phyloP scores from a whole-genome alignment of 2,888 invertebrate genomes.

The Drosophila stalkeri region DNA sequence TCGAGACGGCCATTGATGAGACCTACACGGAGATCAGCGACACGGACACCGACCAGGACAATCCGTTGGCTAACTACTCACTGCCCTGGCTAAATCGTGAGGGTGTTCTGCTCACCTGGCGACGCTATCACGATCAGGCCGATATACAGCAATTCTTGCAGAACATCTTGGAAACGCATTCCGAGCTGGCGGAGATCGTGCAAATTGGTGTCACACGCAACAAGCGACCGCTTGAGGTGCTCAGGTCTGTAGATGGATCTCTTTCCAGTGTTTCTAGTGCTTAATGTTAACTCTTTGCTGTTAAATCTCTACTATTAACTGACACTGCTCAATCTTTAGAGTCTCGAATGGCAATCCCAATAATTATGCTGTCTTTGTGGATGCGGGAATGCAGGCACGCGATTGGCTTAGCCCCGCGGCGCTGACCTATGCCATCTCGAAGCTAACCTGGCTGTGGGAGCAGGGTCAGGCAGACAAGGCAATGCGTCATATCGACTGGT shows the following conservation, averaged over 20 bases:
- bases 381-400: slow-evolving; percentile 92
- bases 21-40: slow-evolving; percentile 88
- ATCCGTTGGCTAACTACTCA: slow-evolving; percentile 41
- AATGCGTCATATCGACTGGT: slow-evolving; percentile 93
- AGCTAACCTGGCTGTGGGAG: slow-evolving; percentile 88
- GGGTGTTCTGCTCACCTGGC: slow-evolving; percentile 88
- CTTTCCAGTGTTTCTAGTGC: too few relatives aligned
- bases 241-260: slow-evolving; percentile 66
- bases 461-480: slow-evolving; percentile 83
- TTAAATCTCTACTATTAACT: neutral
- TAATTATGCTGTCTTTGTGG: slow-evolving; percentile 89
- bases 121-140: slow-evolving; percentile 89
- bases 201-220: slow-evolving; percentile 91
- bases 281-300: neutral
- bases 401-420: slow-evolving; percentile 95
- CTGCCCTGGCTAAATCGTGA: slow-evolving; percentile 82
- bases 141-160: slow-evolving; percentile 90
- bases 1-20: slow-evolving; percentile 90
- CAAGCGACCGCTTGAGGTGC: slow-evolving; percentile 90
- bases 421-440: slow-evolving; percentile 91
- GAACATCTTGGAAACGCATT: slow-evolving; percentile 89
- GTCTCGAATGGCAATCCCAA: slow-evolving; percentile 89
- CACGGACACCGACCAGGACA: slow-evolving; percentile 85
- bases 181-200: slow-evolving; percentile 89
- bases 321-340: slow-evolving; percentile 77